Conservation (phyloP, 2,113 vertebrate species). For the Podilymbus podiceps region DNA sequence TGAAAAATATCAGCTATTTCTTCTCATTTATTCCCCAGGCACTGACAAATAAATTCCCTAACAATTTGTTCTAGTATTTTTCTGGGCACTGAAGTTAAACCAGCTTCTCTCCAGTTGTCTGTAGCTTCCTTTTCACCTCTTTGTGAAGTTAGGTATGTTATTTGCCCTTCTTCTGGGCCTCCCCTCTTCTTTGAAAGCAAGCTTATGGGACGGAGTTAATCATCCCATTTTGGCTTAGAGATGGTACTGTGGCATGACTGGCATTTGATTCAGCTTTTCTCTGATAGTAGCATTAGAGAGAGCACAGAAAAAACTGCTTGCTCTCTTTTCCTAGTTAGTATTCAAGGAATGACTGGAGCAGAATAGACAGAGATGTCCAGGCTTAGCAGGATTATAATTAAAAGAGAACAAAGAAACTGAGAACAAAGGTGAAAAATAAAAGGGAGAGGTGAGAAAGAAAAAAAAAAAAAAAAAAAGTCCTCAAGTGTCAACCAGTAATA, state of each 20-base stretch:
- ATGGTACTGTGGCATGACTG: not conserved
- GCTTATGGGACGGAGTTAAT: not conserved
- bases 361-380: not conserved
- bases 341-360: not conserved
- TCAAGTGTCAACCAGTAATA: not conserved
- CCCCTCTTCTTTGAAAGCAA: not conserved
- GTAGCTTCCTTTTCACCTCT: not conserved
- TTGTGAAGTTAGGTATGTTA: not conserved
- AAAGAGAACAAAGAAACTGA: slow-evolving; percentile 10
- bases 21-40: not conserved
- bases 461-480: not conserved
- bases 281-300: not conserved
- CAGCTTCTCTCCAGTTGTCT: not conserved
- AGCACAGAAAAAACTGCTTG: not conserved
- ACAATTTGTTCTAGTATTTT: not conserved
- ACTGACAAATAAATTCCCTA: not conserved
- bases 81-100: not conserved
- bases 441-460: not conserved
- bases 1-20: not conserved
- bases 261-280: not conserved
- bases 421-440: slow-evolving; percentile 23
- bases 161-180: not conserved
- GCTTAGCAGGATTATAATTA: slow-evolving; percentile 46
- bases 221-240: not conserved
- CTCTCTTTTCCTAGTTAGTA: not conserved